These are phyloP conservation scores for Schizotus pectinicornis DNA, from an alignment of 2,888 invertebrate species.

Conservation along the genomic window DNA sequence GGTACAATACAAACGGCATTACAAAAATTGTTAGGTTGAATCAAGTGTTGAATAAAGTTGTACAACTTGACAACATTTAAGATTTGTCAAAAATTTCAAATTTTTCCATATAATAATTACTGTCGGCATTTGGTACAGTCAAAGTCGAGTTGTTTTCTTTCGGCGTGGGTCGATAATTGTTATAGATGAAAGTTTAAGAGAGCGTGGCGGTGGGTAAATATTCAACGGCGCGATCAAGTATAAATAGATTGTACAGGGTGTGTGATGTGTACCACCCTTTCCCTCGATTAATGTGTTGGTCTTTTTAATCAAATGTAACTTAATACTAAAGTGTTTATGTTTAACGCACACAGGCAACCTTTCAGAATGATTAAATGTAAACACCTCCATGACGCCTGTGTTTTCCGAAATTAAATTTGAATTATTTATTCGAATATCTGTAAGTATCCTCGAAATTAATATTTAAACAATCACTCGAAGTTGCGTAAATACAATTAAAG, in stretches of 20 bases:
- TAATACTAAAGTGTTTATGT: conserved; percentile 56
- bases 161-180: conserved; percentile 30
- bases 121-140: no score
- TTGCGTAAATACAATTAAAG: conserved; percentile 35
- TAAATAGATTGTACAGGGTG: conserved; percentile 47
- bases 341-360: conserved; percentile 53
- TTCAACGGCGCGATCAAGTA: conserved; percentile 37
- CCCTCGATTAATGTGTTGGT: conserved; percentile 55
- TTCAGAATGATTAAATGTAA: conserved; percentile 59
- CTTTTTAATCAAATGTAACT: conserved; percentile 59
- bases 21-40: no score
- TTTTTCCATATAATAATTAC: no score
- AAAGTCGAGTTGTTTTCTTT: neutral
- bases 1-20: no score
- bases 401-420: conserved; percentile 56
- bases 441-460: conserved; percentile 44
- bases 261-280: conserved; percentile 48
- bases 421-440: conserved; percentile 54
- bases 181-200: conserved; percentile 37
- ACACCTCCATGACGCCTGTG: conserved; percentile 50
- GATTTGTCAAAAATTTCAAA: no score
- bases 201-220: conserved; percentile 44
- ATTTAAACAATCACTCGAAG: conserved; percentile 35
- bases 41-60: no score
- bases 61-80: no score